Conservation (phyloP, 1,140 invertebrate species). For the Drosophila pectinifera region DNA sequence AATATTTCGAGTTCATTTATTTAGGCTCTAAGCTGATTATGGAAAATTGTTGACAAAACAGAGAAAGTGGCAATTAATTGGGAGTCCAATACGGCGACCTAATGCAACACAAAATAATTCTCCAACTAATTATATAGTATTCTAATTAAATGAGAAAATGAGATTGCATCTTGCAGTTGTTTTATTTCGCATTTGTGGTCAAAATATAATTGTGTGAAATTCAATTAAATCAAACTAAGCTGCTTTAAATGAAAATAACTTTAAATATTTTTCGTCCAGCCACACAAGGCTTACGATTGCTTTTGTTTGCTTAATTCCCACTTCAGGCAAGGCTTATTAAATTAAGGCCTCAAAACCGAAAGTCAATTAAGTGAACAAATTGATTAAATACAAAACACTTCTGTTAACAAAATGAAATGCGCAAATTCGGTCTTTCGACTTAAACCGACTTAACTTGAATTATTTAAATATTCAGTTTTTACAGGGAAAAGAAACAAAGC, state of each 20-base stretch:
- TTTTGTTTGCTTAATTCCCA: conserved; percentile 2
- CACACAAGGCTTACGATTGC: background rate
- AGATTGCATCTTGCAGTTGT: background rate
- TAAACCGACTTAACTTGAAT: conserved; percentile 15
- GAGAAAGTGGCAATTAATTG: conserved; percentile 17
- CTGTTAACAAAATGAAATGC: conserved; percentile 20
- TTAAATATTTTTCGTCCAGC: background rate
- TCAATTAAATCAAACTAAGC: conserved; percentile 6
- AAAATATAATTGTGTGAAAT: conserved; percentile 10
- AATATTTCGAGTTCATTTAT: conserved; percentile 24
- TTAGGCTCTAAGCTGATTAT: conserved; percentile 13
- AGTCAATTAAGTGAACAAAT: conserved; percentile 28
- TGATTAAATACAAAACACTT: conserved; percentile 31
- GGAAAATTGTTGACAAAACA: conserved; percentile 22
- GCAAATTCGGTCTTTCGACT: background rate
- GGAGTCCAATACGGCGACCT: background rate
- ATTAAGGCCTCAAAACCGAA: background rate
- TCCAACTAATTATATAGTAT: background rate
- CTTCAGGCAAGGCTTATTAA: conserved; percentile 11
- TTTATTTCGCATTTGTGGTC: background rate
- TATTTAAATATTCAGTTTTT: conserved; percentile 15
- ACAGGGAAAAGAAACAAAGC: background rate
- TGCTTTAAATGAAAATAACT: background rate
- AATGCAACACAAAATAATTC: conserved; percentile 1
- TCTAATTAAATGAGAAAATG: conserved; percentile 1